Evolutionary conservation across 2,797 vertebrate species (phyloP), one percentile per base, ranked within the genome.

Genomic region (Cuculus canorus): DNA sequence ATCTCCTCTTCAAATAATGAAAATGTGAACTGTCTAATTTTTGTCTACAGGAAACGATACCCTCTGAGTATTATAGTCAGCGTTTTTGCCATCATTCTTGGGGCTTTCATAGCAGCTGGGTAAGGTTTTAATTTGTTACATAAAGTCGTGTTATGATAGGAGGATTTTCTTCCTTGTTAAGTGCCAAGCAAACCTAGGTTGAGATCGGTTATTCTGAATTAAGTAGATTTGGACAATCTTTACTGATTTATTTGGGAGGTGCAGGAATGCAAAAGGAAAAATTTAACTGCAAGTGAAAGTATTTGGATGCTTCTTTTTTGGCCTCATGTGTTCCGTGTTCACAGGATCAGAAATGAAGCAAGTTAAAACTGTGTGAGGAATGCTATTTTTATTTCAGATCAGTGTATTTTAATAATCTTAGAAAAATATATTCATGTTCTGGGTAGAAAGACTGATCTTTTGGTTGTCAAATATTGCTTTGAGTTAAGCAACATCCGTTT

Each of bases 71-170:
- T 98, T 94, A 43, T 98, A 41, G 25, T 94, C 92, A 98, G 98
- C 9, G 97, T 98, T 64, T 97, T 95, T 86, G 84, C 97, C 90
- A 98, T 98, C 48, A 76, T 99, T 64, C 59, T 98, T 10, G 99
- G 99, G 10, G 99, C 99, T 78, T 86, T 99, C 90, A 93, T 99
- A 91, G 99, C 99, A 76, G 99, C 99, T 77, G 98, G 99, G 99
- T 99, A 98, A 98, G 98, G 73, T 94, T 93, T 96, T 75, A 7
- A 72, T 78, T 89, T 82, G 27, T 83, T 88, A 48, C 61, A 72
- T 5, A 13, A 65, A 75, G 21, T 77, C 13, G 2, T 80, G 27
- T 87, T 73, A 39, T 59, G 47, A 89, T 54, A 76, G 56, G 52
- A 88, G 18, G 54, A 43, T 53, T 69, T 86, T 92, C 13, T 95